Conservation (phyloP, 2,888 invertebrate species). For the Malthinus flaveolus region DNA sequence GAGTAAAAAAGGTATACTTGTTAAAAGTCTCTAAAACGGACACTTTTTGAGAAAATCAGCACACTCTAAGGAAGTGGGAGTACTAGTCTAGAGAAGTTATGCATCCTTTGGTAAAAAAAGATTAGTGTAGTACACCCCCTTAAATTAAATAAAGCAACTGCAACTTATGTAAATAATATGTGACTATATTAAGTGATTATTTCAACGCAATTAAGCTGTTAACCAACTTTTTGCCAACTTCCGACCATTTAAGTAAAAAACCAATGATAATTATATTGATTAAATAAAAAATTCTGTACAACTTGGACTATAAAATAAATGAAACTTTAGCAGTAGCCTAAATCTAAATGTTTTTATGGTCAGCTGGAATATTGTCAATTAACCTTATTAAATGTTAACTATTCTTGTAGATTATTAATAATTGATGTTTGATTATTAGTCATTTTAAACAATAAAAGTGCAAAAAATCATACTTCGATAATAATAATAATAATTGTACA, state of each 20-base stretch:
- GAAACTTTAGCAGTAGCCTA: slow-evolving; percentile 22
- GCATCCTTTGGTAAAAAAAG: too few relatives aligned
- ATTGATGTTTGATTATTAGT: slow-evolving; percentile 19
- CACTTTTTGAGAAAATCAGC: too few relatives aligned
- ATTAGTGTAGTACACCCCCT: too few relatives aligned
- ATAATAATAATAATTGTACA: slow-evolving; percentile 10
- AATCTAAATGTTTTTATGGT: slow-evolving; percentile 26
- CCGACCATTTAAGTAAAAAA: slow-evolving; percentile 3
- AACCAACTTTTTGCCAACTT: neutral
- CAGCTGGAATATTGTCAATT: slow-evolving; percentile 30
- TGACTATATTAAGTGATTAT: too few relatives aligned
- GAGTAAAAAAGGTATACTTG: too few relatives aligned
- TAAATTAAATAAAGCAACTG: too few relatives aligned
- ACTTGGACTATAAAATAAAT: slow-evolving; percentile 23
- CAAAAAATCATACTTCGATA: neutral
- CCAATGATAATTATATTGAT: slow-evolving; percentile 13
- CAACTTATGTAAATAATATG: too few relatives aligned
- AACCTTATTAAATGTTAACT: slow-evolving; percentile 23
- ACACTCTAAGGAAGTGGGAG: too few relatives aligned
- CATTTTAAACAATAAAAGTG: slow-evolving; percentile 8
- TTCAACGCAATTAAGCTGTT: too few relatives aligned
- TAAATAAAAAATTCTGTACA: slow-evolving; percentile 23
- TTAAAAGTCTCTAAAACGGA: too few relatives aligned
- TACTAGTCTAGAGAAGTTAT: too few relatives aligned
- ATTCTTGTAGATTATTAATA: slow-evolving; percentile 21